Evolutionary conservation across 1,140 invertebrate species (phyloP).

Genomic region (Laodelphax striatellus): DNA sequence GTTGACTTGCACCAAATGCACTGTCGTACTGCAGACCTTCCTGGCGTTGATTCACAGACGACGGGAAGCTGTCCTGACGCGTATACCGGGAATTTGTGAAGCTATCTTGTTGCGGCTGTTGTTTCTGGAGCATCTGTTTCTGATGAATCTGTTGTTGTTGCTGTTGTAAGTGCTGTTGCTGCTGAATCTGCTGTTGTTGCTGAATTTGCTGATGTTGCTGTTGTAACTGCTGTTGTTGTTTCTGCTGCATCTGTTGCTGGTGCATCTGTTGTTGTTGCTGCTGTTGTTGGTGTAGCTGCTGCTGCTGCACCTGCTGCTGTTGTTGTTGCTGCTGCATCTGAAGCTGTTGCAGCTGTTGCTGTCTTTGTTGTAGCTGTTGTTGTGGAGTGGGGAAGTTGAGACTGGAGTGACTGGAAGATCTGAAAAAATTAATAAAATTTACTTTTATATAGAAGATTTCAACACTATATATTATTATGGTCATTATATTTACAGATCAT

Average conservation of each 20-base stretch:
- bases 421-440: too few species aligned
- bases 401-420: too few species aligned
- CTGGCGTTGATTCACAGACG: background rate
- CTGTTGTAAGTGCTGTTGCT: constrained; percentile 9
- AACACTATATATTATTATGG: too few species aligned
- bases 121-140: constrained; percentile 2
- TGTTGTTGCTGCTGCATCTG: constrained; percentile 10
- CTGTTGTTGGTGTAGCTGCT: constrained; percentile 10
- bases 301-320: constrained; percentile 11
- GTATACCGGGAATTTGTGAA: constrained; percentile 2
- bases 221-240: constrained; percentile 10
- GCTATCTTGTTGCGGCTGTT: constrained; percentile 2
- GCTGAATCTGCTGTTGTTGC: constrained; percentile 6
- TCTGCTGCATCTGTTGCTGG: constrained; percentile 9
- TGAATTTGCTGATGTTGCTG: constrained; percentile 7
- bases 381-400: background rate
- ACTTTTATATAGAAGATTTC: too few species aligned
- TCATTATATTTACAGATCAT: too few species aligned
- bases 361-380: constrained; percentile 10
- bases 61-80: background rate
- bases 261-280: constrained; percentile 4
- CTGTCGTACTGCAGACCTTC: background rate
- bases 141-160: constrained; percentile 6
- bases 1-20: too few species aligned
- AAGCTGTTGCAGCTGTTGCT: background rate